Conservation (phyloP, 2,113 vertebrate genomes). For the Zosterops hypoxanthus region DNA sequence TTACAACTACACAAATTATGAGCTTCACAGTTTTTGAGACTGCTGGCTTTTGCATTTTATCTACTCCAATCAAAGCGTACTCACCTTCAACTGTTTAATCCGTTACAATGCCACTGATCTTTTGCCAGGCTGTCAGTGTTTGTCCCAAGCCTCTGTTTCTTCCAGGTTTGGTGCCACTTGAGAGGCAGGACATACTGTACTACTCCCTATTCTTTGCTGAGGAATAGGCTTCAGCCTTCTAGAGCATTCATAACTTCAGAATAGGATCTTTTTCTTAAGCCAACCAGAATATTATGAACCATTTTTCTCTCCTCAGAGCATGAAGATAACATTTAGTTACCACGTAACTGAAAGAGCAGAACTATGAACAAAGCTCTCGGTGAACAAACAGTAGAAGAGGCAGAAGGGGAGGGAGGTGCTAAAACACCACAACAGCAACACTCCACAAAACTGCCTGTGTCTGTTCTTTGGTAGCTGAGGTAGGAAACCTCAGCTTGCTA, state of each 20-base stretch:
- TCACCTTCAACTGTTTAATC: neutral
- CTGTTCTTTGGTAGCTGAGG: neutral
- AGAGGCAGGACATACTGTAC: neutral
- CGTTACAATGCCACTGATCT: neutral
- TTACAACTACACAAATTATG: fast-evolving
- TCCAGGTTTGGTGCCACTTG: neutral
- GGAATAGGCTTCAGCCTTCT: neutral
- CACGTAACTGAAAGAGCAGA: neutral
- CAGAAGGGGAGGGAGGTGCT: neutral
- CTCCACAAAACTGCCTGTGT: neutral
- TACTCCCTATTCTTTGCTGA: neutral
- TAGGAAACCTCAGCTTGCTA: neutral
- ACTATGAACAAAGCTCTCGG: neutral
- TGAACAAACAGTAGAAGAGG: neutral
- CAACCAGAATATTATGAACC: neutral
- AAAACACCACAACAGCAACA: neutral
- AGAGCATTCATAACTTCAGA: neutral
- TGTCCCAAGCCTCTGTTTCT: neutral
- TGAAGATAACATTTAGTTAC: neutral
- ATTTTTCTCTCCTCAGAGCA: neutral
- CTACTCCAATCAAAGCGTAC: neutral
- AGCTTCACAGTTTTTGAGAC: neutral
- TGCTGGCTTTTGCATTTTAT: neutral
- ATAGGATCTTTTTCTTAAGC: neutral
- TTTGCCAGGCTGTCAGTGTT: neutral